A percentile compares a stretch with the other conserved stretches of the same genome.
These are phyloP conservation scores for Anastrepha obliqua DNA, from an alignment of 1,140 invertebrate genomes.

Conservation along the genomic window DNA sequence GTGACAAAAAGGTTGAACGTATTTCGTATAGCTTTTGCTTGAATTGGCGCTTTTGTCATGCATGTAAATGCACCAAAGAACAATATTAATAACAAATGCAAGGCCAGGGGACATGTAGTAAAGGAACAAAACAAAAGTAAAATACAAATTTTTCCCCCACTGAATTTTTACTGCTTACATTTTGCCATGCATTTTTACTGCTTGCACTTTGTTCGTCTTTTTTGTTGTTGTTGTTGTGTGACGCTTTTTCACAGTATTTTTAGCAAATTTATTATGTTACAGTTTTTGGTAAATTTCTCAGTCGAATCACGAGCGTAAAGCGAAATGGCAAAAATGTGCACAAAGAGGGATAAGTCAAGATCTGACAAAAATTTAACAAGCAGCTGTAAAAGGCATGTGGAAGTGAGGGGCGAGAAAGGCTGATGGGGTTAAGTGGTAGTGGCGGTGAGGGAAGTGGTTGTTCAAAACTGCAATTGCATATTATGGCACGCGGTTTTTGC, in stretches of 20 bases:
- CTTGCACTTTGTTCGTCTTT: not conserved
- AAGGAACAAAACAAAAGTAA: not conserved
- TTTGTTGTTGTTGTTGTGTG: not conserved
- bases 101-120: not conserved
- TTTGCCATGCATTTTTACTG: not conserved
- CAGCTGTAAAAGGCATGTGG: not conserved
- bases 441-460: not conserved
- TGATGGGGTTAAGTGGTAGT: not conserved
- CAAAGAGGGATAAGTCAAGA: not conserved
- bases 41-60: conserved; percentile 44
- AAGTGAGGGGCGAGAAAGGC: not conserved
- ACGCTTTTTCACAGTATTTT: not conserved
- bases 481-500: not conserved
- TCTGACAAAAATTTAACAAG: not conserved
- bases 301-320: not conserved
- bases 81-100: conserved; percentile 44
- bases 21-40: conserved; percentile 6
- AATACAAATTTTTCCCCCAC: not conserved
- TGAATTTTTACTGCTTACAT: not conserved
- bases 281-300: conserved; percentile 7
- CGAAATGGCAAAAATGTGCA: not conserved
- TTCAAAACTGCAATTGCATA: not conserved
- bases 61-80: conserved; percentile 48
- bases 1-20: conserved; percentile 16
- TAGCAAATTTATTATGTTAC: conserved; percentile 42